Evolutionary conservation across 2,888 invertebrate species (phyloP), one percentile per base, ranked within the genome.

Genomic region (Theristus sp.): DNA sequence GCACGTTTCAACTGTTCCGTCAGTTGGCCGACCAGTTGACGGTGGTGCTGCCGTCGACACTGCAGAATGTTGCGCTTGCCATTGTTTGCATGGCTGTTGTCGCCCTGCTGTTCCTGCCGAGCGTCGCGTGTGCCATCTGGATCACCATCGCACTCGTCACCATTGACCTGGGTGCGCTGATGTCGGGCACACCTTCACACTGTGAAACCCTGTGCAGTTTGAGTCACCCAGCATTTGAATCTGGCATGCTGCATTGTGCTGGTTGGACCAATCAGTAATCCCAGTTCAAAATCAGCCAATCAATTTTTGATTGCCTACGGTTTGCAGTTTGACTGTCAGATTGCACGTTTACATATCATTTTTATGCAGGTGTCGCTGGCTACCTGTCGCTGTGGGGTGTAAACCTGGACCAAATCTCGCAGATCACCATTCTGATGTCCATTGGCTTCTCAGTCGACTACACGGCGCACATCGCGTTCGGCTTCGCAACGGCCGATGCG

Each of bases 371-470:
- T 1, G 91, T 93, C 0, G 85, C 89, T 1, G 93, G 93, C 1
- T 90, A 90, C 78, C 90, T 93, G 88, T 86, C 90, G 0, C 78
- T 91, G 27, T 93, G 93, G 93, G 84, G 84, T 67, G 91, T 93
- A 3, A 89, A 89, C 72, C 79, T 93, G 59, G 72, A 72, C 61
- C 70, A 71, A 0, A 91, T 93, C 69, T 90, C 90, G 0, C 91
- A 93, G 91, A 90, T 93, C 64, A 91, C 91, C 72, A 80, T 93
- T 59, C 90, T 91, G 66, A 90, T 91, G 90, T 90, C 90, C 75
- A 89, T 90, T 62, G 90, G 89, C 59, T 90, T 89, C 77, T 88
- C 88, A 10, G 89, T 89, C 0, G 89, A 90, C 72, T 91, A 89
- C 74, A 89, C 90, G 0, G 90, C 90, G 1, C 91, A 91, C 74